Evolutionary conservation across 2,797 vertebrate species (phyloP).

Genomic region (Typhlichthys subterraneus): DNA sequence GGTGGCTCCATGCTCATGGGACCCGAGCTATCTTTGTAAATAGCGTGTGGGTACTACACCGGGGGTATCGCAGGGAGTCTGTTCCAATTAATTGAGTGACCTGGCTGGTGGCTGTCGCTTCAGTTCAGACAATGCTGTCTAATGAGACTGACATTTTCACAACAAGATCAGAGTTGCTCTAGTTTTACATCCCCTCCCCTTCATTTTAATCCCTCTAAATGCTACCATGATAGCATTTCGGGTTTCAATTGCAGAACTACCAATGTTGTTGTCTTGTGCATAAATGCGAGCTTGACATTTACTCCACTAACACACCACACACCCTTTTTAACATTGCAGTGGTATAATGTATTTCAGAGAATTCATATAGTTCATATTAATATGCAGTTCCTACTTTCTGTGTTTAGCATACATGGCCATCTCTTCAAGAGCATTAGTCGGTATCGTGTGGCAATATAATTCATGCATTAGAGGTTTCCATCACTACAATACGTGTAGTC

Average conservation of each 20-base stretch:
- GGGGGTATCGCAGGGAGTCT: neutral
- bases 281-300: neutral
- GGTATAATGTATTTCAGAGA: too few species aligned
- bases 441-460: too few species aligned
- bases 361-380: too few species aligned
- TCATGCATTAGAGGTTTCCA: too few species aligned
- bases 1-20: neutral
- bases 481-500: too few species aligned
- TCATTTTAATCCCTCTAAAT: neutral
- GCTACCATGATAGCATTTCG: neutral
- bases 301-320: neutral
- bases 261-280: neutral
- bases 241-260: too few species aligned
- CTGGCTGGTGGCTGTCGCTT: constrained; percentile 27
- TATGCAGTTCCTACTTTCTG: too few species aligned
- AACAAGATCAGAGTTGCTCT: neutral
- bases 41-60: neutral
- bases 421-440: too few species aligned
- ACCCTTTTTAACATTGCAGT: too few species aligned
- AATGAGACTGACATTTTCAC: constrained; percentile 7
- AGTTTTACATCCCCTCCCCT: neutral
- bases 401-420: too few species aligned
- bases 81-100: constrained; percentile 28
- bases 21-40: constrained; percentile 15
- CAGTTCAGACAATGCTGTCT: neutral